phyloP scores from a whole-genome alignment of 2,113 vertebrate genomes.

The Sinocyclocheilus maitianheensis region DNA sequence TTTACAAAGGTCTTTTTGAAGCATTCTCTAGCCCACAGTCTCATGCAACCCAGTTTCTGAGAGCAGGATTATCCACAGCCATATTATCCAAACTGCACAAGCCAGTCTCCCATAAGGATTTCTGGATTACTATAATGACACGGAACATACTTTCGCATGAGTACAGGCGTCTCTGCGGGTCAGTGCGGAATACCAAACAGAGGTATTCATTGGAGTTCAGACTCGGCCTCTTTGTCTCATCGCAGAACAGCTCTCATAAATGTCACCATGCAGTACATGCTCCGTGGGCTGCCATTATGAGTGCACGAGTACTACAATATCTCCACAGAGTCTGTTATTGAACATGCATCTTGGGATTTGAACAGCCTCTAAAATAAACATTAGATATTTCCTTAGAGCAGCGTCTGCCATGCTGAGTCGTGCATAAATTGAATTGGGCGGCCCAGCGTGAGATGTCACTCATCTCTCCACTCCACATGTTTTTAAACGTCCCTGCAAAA shows the following conservation, averaged over 20 bases:
- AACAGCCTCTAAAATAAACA: constrained; percentile 67
- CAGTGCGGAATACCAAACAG: constrained; percentile 43
- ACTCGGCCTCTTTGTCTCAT: constrained; percentile 52
- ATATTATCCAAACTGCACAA: constrained; percentile 41
- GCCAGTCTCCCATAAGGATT: constrained; percentile 40
- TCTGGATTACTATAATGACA: constrained; percentile 43
- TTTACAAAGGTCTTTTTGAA: constrained; percentile 41
- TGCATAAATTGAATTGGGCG: constrained; percentile 64
- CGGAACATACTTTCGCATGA: constrained; percentile 43
- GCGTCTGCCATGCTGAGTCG: constrained; percentile 67
- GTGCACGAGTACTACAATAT: constrained; percentile 50
- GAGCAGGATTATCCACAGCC: constrained; percentile 44
- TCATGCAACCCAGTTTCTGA: constrained; percentile 41
- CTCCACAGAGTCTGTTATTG: constrained; percentile 59
- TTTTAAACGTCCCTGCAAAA: constrained; percentile 46
- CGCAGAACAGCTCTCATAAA: constrained; percentile 47
- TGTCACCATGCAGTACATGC: constrained; percentile 51
- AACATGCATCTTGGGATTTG: constrained; percentile 58
- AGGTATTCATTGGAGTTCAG: constrained; percentile 43
- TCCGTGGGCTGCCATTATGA: constrained; percentile 52
- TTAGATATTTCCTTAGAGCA: constrained; percentile 66
- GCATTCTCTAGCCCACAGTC: constrained; percentile 18
- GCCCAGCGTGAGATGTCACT: constrained; percentile 69
- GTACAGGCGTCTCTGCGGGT: constrained; percentile 36
- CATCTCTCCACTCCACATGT: constrained; percentile 61